Conservation (phyloP, 92 coral and sea anemone species). For the Pocillopora meandrina region DNA sequence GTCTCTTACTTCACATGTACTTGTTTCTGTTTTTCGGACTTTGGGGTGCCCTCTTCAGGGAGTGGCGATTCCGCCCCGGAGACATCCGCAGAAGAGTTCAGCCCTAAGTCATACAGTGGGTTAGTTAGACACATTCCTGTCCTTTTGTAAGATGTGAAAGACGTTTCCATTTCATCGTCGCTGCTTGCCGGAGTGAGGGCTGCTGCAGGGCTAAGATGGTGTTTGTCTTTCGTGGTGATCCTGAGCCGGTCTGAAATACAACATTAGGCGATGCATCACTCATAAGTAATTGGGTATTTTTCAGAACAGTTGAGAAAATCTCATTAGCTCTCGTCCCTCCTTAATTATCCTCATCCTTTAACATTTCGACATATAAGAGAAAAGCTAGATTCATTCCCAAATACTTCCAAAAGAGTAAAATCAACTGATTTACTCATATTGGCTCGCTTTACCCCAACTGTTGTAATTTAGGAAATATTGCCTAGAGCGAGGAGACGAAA, state of each 20-base stretch:
- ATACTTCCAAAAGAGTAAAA: no score
- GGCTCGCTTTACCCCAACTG: no score
- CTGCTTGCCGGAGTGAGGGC: slow-evolving; percentile 24
- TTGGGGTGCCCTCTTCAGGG: background rate
- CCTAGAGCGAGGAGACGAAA: no score
- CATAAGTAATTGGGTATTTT: no score
- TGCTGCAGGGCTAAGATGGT: background rate
- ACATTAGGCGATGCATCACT: background rate
- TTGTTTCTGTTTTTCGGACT: background rate
- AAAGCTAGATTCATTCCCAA: no score
- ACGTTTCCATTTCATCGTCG: slow-evolving; percentile 21
- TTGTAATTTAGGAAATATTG: no score
- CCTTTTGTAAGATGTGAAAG: slow-evolving; percentile 17
- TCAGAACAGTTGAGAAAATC: background rate
- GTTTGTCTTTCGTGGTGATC: background rate
- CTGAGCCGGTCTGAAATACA: background rate
- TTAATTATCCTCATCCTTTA: background rate
- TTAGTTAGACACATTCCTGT: slow-evolving; percentile 11
- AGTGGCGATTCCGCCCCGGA: background rate
- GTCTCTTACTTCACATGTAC: background rate
- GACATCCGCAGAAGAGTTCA: background rate
- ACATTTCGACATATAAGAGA: no score
- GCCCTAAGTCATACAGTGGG: slow-evolving; percentile 3
- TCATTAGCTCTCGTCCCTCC: background rate
- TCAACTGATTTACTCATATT: no score